Evolutionary conservation across 2,797 vertebrate species (phyloP).

Genomic region (Cebuella pygmaea): DNA sequence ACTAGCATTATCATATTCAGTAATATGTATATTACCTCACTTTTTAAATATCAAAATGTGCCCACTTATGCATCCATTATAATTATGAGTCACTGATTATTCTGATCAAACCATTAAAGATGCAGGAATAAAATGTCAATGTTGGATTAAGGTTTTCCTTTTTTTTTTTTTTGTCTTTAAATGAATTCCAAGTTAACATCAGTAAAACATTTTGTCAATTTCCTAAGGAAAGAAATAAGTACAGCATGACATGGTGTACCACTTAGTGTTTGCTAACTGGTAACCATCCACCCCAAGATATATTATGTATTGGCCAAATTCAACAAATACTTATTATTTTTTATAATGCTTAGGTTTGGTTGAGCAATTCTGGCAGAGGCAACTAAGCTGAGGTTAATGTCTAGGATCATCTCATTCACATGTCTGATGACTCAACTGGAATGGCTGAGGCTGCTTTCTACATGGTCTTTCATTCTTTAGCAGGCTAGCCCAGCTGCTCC

Average conservation of each 20-base stretch:
- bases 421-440: background rate
- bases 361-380: background rate
- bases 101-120: slow-evolving; percentile 25
- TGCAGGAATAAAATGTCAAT: background rate
- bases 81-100: background rate
- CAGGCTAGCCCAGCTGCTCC: background rate
- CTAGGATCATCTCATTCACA: background rate
- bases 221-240: background rate
- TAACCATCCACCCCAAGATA: no score
- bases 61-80: background rate
- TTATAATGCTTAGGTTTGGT: no score
- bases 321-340: background rate
- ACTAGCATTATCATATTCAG: background rate
- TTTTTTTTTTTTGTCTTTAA: background rate
- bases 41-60: background rate
- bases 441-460: background rate
- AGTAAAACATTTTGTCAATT: background rate
- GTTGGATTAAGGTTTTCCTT: background rate
- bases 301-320: no score
- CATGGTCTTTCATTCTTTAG: background rate
- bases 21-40: background rate
- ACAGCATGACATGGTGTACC: background rate
- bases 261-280: background rate
- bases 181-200: background rate
- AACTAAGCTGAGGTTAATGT: background rate